Percentiles rank a stretch among this genome's conserved stretches.
phyloP scores from a whole-genome alignment of 2,888 invertebrate species.

The Stenichneumon culpator region DNA sequence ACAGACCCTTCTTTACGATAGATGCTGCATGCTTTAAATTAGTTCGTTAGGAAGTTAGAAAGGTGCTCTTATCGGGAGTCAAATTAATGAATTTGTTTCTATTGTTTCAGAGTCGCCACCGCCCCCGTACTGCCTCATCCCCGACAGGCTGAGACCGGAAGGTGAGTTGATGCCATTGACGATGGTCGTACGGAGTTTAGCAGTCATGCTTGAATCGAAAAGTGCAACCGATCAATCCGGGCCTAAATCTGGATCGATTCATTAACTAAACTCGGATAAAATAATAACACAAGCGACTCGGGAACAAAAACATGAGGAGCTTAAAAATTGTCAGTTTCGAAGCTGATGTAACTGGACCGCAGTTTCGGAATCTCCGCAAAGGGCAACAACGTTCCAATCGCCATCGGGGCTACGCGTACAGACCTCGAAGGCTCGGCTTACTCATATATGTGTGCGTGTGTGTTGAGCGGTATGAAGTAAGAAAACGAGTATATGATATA shows the following conservation, averaged over 20 bases:
- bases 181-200: not conserved
- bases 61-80: not conserved
- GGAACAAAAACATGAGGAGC: not conserved
- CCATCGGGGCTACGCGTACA: not conserved
- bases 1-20: not conserved
- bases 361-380: constrained; percentile 9
- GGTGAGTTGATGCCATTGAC: constrained; percentile 86
- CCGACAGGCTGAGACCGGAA: constrained; percentile 90
- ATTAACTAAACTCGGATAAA: not conserved
- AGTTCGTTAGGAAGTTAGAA: not conserved
- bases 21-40: not conserved
- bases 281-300: not conserved
- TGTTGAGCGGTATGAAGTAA: not conserved
- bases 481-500: constrained; percentile 41
- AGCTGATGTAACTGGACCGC: not conserved
- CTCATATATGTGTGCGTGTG: not conserved
- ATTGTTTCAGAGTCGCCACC: constrained; percentile 92
- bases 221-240: not conserved
- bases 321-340: not conserved
- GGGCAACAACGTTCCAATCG: constrained; percentile 30
- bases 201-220: not conserved
- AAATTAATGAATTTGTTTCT: constrained; percentile 62
- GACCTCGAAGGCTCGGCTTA: not conserved
- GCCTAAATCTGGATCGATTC: not conserved
- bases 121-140: constrained; percentile 93